Evolutionary conservation across 2,888 invertebrate genomes (phyloP), one percentile per base, ranked within the genome.

Genomic region (Lypha dubia): DNA sequence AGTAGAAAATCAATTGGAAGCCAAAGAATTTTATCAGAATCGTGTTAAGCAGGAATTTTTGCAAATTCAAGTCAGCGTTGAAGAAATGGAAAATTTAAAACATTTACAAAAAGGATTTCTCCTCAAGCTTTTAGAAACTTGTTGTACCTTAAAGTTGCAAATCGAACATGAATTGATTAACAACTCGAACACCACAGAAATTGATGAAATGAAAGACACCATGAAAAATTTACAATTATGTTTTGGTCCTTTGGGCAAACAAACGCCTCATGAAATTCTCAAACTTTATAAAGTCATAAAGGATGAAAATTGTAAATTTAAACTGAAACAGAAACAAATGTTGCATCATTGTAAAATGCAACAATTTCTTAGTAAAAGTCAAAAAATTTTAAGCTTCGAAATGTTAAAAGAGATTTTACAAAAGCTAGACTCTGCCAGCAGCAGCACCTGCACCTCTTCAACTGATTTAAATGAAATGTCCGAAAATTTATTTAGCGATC

Each of bases 151-250:
- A 63, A 96, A 96, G 90, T 94, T 95, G 79, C 95, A 95, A 92
- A 95, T 96, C 67, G 96, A 96, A 92, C 94, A 95, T 65, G 95
- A 96, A 90, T 93, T 96, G 87, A 94, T 95, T 85, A 95, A 94
- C 88, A 95, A 95, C 87, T 93, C 94, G 90, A 94, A 94, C 56
- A 94, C 95, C 83, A 93, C 94, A 86, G 95, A 95, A 89, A 93
- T 95, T 85, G 93, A 94, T 83, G 95, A 95, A 87, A 94, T 95
- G 83, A 93, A 94, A 32, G 95, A 95, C 87, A 93, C 94, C 46
- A 91, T 95, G 63, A 94, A 94, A 63, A 94, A 94, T 88, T 94
- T 94, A 7, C 93, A 94, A 85, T 93, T 94, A 51, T 94, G 94
- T 84, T 91, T 95, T 86, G 93, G 94, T 38, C 93, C 94, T 91